Evolutionary conservation across 2,888 invertebrate species (phyloP), one percentile per base, ranked within the genome.

Genomic region (Nycteola revayana): DNA sequence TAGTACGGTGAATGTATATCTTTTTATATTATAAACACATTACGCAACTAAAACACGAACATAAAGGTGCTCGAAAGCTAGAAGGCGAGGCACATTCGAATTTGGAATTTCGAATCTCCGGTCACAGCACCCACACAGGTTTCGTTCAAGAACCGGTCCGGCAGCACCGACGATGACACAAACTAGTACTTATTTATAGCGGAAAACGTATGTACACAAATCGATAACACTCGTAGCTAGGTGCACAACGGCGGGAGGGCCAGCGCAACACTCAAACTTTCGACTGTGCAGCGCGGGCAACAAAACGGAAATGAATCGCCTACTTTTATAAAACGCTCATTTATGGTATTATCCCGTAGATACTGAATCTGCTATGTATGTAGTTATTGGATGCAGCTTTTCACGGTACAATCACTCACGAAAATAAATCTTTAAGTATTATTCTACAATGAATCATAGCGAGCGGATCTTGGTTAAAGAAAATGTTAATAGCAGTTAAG

Each of bases 151-250:
- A 84, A 86, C 85, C 84, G 84, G 84, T 84, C 74, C 61, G 57
- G 53, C 55, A 57, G 59, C 65, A 39, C 60, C 60, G 49, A 55
- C 73, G 75, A 77, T 81, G 80, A 82, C 78, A 83, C 80, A 84
- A 84, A 85, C 76, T 78, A 62, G 72, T 66, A 75, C 76, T 82
- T 85, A 85, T 84, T 84, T 81, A 80, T 79, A 84, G 84, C 75
- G 72, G 63, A 76, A 81, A 84, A 83, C 75, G 75, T 82, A 83
- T 75, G 75, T 82, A 83, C 63, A 85, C 80, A 83, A 85, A 86
- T 85, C 84, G 80, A 85, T 85, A 86, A 76, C 66, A 75, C 60
- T 64, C 44, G 14, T 43, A 58, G 42, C 56, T 66, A 67, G 62
- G 51, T 70, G 62, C 69, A 67, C 60, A 64, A 66, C 51, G 64